Evolutionary conservation across 2,797 vertebrate species (phyloP), one percentile per base, ranked within the genome.

Genomic region (Mustela erminea): DNA sequence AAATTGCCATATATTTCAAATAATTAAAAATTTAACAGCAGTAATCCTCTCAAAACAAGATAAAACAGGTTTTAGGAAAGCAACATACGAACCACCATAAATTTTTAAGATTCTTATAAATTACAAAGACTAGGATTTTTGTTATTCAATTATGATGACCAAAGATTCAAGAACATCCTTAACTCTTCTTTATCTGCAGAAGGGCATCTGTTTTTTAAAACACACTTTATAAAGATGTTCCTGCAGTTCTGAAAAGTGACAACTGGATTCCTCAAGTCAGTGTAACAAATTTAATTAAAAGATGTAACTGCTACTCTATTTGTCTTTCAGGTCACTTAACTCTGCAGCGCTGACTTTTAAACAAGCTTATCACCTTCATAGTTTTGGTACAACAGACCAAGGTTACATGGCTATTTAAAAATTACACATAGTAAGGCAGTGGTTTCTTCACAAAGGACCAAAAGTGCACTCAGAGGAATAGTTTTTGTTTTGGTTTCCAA

Each of bases 281-380:
- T 72, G 70, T 87, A 90, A 84, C n/a, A 93, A 90, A 95, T 92
- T 87, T 91, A 97, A 93, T 88, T 54, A 84, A 35, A 96, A 77
- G 52, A 89, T 81, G 84, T 35, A 81, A 93, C 11, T 95, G 68
- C 75, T 85, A 84, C 32, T 32, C 11, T 29, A 41, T 92, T 62
- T 93, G 56, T 91, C 78, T 54, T 91, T 92, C 49, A 89, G 56
- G 62, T 35, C 35, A 94, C n/a, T 94, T 96, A 88, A 74, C 9
- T 49, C 25, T 41, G 13, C 13, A 84, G 32, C 12, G 23, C 1
- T 96, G 43, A 68, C 74, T 90, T 86, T 93, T 84, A 66, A 92
- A 95, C 52, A 90, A 74, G 15, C 20, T 86, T 92, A 84, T 92
- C 56, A 95, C 25, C n/a, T 97, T 95, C 60, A 49, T 13, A 85